These are phyloP conservation scores for Hypselothyrea guttata DNA, from an alignment of 2,888 invertebrate genomes.

Conservation along the genomic window DNA sequence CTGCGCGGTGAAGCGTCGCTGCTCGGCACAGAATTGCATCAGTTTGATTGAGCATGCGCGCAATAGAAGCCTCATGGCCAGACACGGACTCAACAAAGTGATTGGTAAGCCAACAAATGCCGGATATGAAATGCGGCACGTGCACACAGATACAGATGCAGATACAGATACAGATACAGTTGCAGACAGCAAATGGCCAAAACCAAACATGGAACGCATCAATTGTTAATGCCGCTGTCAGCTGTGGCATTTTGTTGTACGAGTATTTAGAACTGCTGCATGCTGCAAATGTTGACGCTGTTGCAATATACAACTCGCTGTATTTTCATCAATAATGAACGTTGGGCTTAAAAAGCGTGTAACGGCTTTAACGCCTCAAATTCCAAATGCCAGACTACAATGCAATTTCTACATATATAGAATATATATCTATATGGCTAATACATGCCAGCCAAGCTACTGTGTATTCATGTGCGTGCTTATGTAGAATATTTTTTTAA, in stretches of 20 bases:
- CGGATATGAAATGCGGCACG: constrained; percentile 50
- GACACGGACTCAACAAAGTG: constrained; percentile 79
- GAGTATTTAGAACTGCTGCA: constrained; percentile 19
- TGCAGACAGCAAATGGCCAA: constrained; percentile 1
- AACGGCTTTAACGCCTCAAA: constrained; percentile 54
- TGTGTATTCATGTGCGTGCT: constrained; percentile 10
- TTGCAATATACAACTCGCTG: constrained; percentile 37
- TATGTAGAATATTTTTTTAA: constrained; percentile 60
- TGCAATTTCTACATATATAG: constrained; percentile 9
- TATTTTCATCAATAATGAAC: constrained; percentile 72
- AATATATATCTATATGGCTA: constrained; percentile 1
- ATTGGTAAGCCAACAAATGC: constrained; percentile 75
- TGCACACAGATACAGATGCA: constrained; percentile 18
- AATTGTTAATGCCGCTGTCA: constrained; percentile 36
- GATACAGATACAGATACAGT: constrained; percentile 11
- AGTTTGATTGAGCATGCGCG: constrained; percentile 90
- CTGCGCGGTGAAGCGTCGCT: constrained; percentile 90
- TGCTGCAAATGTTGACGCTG: constrained; percentile 14
- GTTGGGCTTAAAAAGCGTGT: constrained; percentile 70
- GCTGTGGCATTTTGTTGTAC: constrained; percentile 33
- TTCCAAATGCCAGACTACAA: constrained; percentile 39
- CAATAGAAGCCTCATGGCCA: constrained; percentile 85
- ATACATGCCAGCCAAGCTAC: background rate
- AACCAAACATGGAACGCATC: constrained; percentile 16
- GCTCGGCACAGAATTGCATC: constrained; percentile 91